phyloP scores from a whole-genome alignment of 2,888 invertebrate species.

The Branchinecta sandiegonensis region DNA sequence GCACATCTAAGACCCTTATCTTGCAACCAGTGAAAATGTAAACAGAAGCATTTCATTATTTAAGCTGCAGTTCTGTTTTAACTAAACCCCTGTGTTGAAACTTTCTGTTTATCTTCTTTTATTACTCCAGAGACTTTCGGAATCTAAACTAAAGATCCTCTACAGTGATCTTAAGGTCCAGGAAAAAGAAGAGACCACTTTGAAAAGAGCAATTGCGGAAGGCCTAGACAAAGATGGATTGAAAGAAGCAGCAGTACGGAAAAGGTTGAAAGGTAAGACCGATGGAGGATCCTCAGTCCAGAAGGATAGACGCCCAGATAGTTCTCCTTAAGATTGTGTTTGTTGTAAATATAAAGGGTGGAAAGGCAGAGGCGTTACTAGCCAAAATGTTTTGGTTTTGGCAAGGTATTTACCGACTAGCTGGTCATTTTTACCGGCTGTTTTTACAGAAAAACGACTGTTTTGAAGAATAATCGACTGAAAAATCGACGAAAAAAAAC shows the following conservation, averaged over 20 bases:
- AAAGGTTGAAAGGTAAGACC: slow-evolving; percentile 50
- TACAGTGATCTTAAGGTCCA: slow-evolving; percentile 79
- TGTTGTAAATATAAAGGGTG: too few relatives aligned
- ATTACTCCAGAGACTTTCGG: slow-evolving; percentile 54
- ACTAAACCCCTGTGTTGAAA: neutral
- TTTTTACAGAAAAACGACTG: too few relatives aligned
- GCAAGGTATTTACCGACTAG: too few relatives aligned
- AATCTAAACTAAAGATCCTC: slow-evolving; percentile 65
- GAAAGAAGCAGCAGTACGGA: slow-evolving; percentile 61
- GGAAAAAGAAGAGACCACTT: slow-evolving; percentile 75
- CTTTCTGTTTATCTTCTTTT: neutral
- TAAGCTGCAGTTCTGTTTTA: too few relatives aligned
- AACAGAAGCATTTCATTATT: too few relatives aligned
- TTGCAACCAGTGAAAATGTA: too few relatives aligned
- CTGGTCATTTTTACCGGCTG: too few relatives aligned
- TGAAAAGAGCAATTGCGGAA: slow-evolving; percentile 64
- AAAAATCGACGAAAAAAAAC: too few relatives aligned
- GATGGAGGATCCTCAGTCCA: neutral
- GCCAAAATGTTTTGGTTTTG: too few relatives aligned
- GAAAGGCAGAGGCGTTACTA: too few relatives aligned
- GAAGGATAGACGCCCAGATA: neutral
- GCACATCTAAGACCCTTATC: too few relatives aligned
- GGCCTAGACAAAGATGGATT: slow-evolving; percentile 74
- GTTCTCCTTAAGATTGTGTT: neutral
- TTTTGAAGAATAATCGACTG: too few relatives aligned